phyloP scores from a whole-genome alignment of 2,888 invertebrate genomes.

The Melolontha melolontha region DNA sequence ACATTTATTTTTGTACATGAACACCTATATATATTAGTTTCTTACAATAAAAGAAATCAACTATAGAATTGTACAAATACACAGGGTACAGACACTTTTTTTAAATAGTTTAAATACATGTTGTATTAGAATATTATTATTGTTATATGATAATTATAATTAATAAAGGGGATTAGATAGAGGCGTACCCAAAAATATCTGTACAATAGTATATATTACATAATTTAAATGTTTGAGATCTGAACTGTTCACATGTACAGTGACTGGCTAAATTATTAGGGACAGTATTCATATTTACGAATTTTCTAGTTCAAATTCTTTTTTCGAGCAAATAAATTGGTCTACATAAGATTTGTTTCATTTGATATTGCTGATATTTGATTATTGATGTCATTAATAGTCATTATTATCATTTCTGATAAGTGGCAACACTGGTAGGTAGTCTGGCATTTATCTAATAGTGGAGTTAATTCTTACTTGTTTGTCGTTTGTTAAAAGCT shows the following conservation, averaged over 20 bases:
- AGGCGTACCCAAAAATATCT: slow-evolving; percentile 14
- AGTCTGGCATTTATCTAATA: too few species aligned
- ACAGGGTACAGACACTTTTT: slow-evolving; percentile 12
- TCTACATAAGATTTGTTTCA: too few species aligned
- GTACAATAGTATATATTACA: slow-evolving; percentile 14
- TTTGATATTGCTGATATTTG: too few species aligned
- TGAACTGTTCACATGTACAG: slow-evolving; percentile 12
- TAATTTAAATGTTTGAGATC: slow-evolving; percentile 18
- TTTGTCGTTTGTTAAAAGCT: too few species aligned
- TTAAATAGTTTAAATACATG: neutral
- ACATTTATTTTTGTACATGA: slow-evolving; percentile 19
- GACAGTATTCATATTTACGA: too few species aligned
- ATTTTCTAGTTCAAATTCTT: too few species aligned
- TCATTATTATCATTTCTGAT: too few species aligned
- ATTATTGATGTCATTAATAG: too few species aligned
- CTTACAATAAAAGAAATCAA: slow-evolving; percentile 11
- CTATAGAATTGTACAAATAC: slow-evolving; percentile 16
- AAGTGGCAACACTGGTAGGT: too few species aligned
- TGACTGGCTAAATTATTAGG: too few species aligned
- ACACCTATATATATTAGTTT: neutral
- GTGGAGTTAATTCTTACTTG: too few species aligned
- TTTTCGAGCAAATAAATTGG: too few species aligned
- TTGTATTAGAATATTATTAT: slow-evolving; percentile 12
- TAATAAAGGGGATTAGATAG: slow-evolving; percentile 4
- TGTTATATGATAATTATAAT: slow-evolving; percentile 9